Evolutionary conservation across 2,888 invertebrate species (phyloP), one percentile per base, ranked within the genome.

Genomic region (Syrphus vitripennis): DNA sequence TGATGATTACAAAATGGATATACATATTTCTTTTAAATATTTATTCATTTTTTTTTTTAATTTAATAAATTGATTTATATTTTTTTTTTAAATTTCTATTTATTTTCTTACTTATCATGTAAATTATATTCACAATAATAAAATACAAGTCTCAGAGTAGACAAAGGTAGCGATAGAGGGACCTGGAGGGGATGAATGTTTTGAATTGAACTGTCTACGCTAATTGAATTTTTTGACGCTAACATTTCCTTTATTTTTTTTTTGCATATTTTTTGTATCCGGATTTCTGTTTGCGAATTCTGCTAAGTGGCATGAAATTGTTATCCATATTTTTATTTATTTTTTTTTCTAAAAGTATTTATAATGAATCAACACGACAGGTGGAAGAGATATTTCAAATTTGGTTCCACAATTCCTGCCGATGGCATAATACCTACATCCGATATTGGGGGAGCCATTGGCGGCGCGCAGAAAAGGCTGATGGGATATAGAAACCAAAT

Each of bases 61-160:
- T 69, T 21, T 48, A 10, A 42, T 63, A 63, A 63, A 74, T 31
- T 53, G 37, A 61, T 67, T 63, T 48, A 31, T 61, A 53, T 70
- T 72, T 19, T 29, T 63, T 45, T 42, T 1, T 29, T 63, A 31
- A 14, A 16, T 48, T 34, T 72, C 1, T 75, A 45, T 70, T 75
- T 63, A 57, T 50, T 75, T 14, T 77, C 67, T 76, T 84, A 77
- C 81, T 81, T 84, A 81, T 77, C n/a, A 61, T 77, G 65, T 81
- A 57, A 84, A 76, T 81, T 81, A 77, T 81, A 84, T 84, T 84
- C 76, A 84, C 84, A 84, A 80, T 81, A 67, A 74, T 80, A 59
- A 29, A 40, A 59, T 74, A 61, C 57, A 75, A 84, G 81, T 84
- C 81, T 84, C 81, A 84, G 76, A 76, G 61, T 70, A 26, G 10